These are phyloP conservation scores for Halictus rubicundus DNA, from an alignment of 1,140 invertebrate genomes.

Conservation along the genomic window DNA sequence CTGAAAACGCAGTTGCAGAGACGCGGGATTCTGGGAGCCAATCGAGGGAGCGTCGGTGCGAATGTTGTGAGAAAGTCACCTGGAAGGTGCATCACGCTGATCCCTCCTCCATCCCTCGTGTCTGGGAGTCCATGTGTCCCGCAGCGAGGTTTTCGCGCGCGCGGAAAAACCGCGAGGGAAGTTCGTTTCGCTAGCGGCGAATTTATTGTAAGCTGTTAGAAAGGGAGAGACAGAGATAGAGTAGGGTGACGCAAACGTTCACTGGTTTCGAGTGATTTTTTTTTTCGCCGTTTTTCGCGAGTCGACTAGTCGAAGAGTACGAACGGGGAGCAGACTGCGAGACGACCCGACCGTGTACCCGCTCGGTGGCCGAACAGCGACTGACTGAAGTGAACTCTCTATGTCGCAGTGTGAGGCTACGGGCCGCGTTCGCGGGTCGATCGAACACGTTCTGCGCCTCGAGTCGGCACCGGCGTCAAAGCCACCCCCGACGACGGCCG, in stretches of 20 bases:
- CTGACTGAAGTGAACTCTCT: constrained; percentile 68
- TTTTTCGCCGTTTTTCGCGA: no score
- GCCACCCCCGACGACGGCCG: constrained; percentile 29
- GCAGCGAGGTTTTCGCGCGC: background rate
- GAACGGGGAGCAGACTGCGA: no score
- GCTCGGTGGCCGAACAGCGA: constrained; percentile 62
- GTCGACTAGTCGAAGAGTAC: no score
- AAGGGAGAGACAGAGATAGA: no score
- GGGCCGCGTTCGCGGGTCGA: constrained; percentile 74
- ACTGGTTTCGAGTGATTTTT: no score
- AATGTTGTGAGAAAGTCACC: background rate
- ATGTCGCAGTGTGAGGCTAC: constrained; percentile 73
- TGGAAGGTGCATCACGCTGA: constrained; percentile 1
- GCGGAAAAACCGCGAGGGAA: background rate
- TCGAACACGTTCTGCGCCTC: constrained; percentile 73
- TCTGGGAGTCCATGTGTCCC: constrained; percentile 12
- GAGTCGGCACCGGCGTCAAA: constrained; percentile 43
- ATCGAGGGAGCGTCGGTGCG: background rate
- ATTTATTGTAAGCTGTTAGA: no score
- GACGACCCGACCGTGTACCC: background rate
- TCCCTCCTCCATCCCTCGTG: constrained; percentile 30
- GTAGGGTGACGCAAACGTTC: no score
- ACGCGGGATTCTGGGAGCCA: background rate
- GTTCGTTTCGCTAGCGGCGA: no score
- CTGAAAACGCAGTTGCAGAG: no score